Evolutionary conservation across 2,888 invertebrate genomes (phyloP).

Genomic region (Arrhopalites spinosus): DNA sequence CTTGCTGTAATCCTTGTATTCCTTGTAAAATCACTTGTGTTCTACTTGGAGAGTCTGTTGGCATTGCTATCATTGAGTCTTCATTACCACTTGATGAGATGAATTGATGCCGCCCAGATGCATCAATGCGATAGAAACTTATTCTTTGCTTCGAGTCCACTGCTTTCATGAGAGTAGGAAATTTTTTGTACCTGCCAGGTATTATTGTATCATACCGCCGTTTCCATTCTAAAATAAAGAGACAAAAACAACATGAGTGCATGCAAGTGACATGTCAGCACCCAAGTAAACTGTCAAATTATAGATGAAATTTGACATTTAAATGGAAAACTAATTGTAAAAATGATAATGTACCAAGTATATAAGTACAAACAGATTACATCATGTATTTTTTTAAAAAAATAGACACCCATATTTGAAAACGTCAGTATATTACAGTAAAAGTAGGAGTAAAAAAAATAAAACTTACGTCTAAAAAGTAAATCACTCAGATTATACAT

Average conservation of each 20-base stretch:
- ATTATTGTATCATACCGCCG: conserved; percentile 50
- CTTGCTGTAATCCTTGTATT: too few relatives aligned
- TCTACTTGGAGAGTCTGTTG: too few relatives aligned
- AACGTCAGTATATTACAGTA: neutral
- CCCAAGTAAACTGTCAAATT: too few relatives aligned
- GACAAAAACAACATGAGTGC: conserved; percentile 7
- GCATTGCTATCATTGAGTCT: neutral
- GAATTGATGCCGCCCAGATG: conserved; percentile 32
- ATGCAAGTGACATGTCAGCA: too few relatives aligned
- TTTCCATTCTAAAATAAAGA: conserved; percentile 49
- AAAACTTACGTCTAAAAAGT: conserved; percentile 42
- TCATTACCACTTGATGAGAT: conserved; percentile 14
- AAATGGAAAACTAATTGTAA: too few relatives aligned
- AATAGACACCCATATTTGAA: too few relatives aligned
- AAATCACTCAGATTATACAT: conserved; percentile 43
- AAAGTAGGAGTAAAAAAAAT: neutral
- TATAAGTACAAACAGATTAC: too few relatives aligned
- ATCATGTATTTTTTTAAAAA: too few relatives aligned
- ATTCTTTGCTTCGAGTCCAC: conserved; percentile 52
- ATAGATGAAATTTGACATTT: too few relatives aligned
- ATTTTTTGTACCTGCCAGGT: conserved; percentile 51
- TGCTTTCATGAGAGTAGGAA: conserved; percentile 49
- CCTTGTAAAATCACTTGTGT: too few relatives aligned
- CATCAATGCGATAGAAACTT: conserved; percentile 34
- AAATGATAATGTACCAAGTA: too few relatives aligned